These are phyloP conservation scores for Pleuronectes platessa DNA, from an alignment of 2,113 vertebrate genomes.

Conservation along the genomic window DNA sequence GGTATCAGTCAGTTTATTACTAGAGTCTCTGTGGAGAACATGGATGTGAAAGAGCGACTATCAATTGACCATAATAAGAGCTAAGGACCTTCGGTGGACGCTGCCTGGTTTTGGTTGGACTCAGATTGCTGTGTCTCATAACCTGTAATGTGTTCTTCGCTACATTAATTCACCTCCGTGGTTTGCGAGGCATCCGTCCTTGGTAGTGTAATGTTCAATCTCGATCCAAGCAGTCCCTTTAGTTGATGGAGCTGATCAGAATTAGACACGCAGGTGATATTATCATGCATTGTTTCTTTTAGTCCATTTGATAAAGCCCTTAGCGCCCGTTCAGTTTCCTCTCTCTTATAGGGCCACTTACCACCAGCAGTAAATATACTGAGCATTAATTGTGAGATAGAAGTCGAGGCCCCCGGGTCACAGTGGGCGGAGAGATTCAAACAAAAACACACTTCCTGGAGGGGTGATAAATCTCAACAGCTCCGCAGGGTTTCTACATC, in stretches of 20 bases:
- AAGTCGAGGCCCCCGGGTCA: slow-evolving; percentile 33
- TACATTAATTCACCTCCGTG: slow-evolving; percentile 39
- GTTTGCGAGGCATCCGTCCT: slow-evolving; percentile 11
- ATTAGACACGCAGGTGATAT: slow-evolving; percentile 31
- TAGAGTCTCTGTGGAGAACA: slow-evolving; percentile 13
- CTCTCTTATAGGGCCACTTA: slow-evolving; percentile 44
- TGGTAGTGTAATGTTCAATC: slow-evolving; percentile 45
- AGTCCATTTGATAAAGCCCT: slow-evolving; percentile 26
- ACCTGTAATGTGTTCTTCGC: slow-evolving; percentile 14
- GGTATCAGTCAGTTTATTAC: slow-evolving; percentile 3
- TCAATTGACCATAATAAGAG: too few relatives aligned
- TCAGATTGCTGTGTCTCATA: slow-evolving; percentile 33
- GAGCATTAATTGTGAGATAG: slow-evolving; percentile 45
- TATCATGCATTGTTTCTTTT: slow-evolving; percentile 39
- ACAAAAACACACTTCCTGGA: slow-evolving; percentile 11
- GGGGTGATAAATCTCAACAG: slow-evolving; percentile 5
- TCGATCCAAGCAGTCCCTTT: slow-evolving; percentile 44
- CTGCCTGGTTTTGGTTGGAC: background rate
- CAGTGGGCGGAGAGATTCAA: slow-evolving; percentile 39
- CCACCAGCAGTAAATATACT: slow-evolving; percentile 44
- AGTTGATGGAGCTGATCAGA: slow-evolving; percentile 35
- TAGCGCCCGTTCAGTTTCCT: slow-evolving; percentile 25
- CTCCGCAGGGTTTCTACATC: slow-evolving; percentile 16
- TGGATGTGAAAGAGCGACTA: slow-evolving; percentile 3
- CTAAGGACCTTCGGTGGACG: too few relatives aligned